Conservation (phyloP, 30 jellyfish, hydroid and myxozoan genomes). For the Clytia hemisphaerica region DNA sequence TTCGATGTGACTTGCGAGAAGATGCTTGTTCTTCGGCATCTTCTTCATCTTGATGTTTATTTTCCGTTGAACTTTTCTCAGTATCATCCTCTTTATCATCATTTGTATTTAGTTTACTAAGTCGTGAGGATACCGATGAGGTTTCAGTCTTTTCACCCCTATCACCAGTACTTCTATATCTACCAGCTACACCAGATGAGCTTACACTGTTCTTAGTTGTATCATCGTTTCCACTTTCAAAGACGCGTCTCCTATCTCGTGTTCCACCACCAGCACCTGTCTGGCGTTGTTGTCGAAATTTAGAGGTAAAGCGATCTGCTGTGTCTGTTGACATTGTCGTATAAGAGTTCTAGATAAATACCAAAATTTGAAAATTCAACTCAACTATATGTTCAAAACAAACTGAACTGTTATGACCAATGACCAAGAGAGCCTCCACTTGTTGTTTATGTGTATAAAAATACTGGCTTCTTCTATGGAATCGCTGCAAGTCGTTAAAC, state of each 20-base stretch:
- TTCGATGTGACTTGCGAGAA: background rate
- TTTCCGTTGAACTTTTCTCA: constrained; percentile 17
- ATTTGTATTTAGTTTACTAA: constrained; percentile 44
- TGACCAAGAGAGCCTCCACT: too few species aligned
- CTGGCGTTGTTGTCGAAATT: constrained; percentile 1
- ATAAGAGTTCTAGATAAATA: background rate
- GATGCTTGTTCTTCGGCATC: constrained; percentile 11
- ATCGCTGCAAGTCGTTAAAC: constrained; percentile 1
- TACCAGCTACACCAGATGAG: background rate
- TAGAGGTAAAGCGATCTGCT: constrained; percentile 27
- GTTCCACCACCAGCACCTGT: constrained; percentile 14
- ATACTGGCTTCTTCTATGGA: background rate
- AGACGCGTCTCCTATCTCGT: constrained; percentile 23
- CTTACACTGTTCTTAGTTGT: background rate
- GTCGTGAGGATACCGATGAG: constrained; percentile 41
- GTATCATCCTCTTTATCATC: constrained; percentile 48
- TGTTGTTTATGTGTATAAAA: too few species aligned
- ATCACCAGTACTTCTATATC: constrained; percentile 16
- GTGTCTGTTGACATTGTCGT: background rate
- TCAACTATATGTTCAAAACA: too few species aligned
- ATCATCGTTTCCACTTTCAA: constrained; percentile 25
- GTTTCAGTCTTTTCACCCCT: constrained; percentile 25
- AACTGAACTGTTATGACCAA: background rate
- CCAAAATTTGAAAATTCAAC: background rate
- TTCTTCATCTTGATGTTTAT: constrained; percentile 31